Conservation (phyloP, 2,797 vertebrate species). For the Pipistrellus pipistrellus region DNA sequence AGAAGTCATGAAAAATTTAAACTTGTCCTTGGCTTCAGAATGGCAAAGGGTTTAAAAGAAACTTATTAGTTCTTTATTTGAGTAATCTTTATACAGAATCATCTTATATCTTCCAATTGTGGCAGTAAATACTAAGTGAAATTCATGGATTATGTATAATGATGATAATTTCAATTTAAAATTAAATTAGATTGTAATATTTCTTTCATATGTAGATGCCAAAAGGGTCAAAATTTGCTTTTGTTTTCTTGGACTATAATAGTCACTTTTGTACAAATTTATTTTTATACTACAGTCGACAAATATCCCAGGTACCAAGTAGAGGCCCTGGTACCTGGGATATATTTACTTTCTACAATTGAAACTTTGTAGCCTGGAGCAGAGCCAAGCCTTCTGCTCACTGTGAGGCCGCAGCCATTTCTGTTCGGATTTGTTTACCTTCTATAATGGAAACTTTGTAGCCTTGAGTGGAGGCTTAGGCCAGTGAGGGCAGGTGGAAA, state of each 20-base stretch:
- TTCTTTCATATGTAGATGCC: background rate
- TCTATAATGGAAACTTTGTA: no score
- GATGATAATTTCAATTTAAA: background rate
- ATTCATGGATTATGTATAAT: background rate
- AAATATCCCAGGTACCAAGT: no score
- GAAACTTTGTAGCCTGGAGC: no score
- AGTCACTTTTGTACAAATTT: slow-evolving; percentile 12
- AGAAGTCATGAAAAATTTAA: slow-evolving; percentile 24
- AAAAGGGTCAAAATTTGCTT: slow-evolving; percentile 23
- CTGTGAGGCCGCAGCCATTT: no score
- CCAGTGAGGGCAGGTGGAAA: no score
- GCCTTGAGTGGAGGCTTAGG: no score
- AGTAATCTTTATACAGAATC: slow-evolving; percentile 36
- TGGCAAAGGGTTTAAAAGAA: background rate
- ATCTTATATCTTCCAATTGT: background rate
- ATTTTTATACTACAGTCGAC: background rate
- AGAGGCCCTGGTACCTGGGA: no score
- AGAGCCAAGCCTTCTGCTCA: no score
- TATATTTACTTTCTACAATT: no score
- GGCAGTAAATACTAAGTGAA: background rate
- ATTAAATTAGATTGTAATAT: background rate
- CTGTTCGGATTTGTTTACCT: no score
- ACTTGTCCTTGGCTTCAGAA: slow-evolving; percentile 8
- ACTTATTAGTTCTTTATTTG: slow-evolving; percentile 18
- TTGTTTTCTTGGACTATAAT: background rate